Conservation (phyloP, 2,113 vertebrate genomes). For the Numenius arquata region DNA sequence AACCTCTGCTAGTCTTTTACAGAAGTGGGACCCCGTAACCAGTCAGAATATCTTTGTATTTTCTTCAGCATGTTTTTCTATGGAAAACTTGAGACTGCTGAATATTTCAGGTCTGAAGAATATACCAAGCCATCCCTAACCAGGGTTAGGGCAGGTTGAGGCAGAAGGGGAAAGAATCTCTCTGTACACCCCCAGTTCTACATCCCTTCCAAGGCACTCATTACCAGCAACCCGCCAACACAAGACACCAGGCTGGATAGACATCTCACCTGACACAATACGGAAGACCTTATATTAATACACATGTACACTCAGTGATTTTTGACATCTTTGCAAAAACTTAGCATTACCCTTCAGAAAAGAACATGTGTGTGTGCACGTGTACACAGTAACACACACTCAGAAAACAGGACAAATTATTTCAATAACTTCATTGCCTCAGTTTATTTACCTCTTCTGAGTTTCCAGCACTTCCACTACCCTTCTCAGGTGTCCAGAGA, state of each 20-base stretch:
- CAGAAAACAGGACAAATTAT: background rate
- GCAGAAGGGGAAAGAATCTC: background rate
- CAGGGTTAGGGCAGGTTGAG: background rate
- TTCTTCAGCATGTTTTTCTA: background rate
- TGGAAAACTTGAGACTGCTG: background rate
- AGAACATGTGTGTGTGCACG: rapidly evolving
- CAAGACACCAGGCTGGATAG: background rate
- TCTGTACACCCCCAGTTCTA: background rate
- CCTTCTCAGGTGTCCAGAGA: background rate
- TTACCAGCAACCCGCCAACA: background rate
- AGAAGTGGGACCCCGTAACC: background rate
- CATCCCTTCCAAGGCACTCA: background rate
- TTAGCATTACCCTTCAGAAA: background rate
- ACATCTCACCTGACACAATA: background rate
- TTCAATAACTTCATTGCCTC: background rate
- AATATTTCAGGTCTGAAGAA: background rate
- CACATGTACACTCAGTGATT: background rate
- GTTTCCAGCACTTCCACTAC: background rate
- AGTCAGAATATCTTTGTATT: background rate
- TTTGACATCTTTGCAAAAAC: background rate
- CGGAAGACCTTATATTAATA: background rate
- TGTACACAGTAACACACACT: background rate
- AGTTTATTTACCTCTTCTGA: background rate
- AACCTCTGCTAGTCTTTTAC: background rate
- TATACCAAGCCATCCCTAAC: background rate